Conservation (phyloP, 2,797 vertebrate genomes). For the Coregonus ussuriensis region DNA sequence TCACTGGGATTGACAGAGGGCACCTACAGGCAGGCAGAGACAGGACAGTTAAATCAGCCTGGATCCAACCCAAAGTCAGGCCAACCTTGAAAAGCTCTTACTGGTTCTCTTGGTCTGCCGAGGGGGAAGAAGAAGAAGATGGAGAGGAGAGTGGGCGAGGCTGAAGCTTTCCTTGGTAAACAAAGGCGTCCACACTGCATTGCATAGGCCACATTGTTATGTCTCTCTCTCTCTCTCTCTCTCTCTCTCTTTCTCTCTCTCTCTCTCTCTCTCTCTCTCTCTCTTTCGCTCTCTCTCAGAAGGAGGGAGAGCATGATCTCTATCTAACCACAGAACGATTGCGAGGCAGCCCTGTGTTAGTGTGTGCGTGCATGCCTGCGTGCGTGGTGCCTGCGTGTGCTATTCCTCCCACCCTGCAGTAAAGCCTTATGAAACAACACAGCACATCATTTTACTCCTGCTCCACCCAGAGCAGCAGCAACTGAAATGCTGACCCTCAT, state of each 20-base stretch:
- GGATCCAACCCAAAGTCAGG: constrained; percentile 64
- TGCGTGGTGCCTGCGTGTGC: constrained; percentile 2
- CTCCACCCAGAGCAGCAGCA: constrained; percentile 68
- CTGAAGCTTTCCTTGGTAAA: constrained; percentile 57
- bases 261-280: too few species aligned
- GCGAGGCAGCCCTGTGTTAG: constrained; percentile 3
- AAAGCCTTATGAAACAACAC: constrained; percentile 65
- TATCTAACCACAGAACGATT: constrained; percentile 34
- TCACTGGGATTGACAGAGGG: constrained; percentile 71
- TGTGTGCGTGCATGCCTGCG: background rate
- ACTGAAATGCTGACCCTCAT: constrained; percentile 75
- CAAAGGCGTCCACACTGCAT: constrained; percentile 45
- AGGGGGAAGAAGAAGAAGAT: background rate
- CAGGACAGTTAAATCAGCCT: constrained; percentile 70
- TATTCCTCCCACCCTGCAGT: constrained; percentile 64
- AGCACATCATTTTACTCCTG: constrained; percentile 56
- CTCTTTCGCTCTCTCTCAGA: background rate
- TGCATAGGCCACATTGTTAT: constrained; percentile 47
- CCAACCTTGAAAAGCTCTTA: constrained; percentile 66
- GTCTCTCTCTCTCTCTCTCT: background rate
- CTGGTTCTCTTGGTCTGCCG: constrained; percentile 5
- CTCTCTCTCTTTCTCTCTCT: constrained; percentile 26
- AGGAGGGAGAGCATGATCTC: constrained; percentile 50
- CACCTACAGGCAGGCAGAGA: constrained; percentile 61
- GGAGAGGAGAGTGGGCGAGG: constrained; percentile 41